Base-by-base conservation (phyloP, 2,888 invertebrate genomes). In the Tortricodes alternella region DNA sequence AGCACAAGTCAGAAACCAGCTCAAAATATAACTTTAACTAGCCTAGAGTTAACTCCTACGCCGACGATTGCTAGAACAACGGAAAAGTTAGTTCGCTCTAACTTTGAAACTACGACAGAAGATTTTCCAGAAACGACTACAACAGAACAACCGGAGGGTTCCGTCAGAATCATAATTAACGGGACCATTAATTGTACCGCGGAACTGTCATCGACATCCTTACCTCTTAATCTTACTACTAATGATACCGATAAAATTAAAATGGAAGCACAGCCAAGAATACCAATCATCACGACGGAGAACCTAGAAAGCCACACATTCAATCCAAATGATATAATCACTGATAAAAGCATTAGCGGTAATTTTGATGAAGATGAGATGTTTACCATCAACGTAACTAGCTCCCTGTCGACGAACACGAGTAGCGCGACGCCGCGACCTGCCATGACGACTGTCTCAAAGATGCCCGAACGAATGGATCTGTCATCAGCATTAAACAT, bases 321-420 rank as follows among this genome's bases (percentile, higher is more conserved):
- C 61, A 75, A 82, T 16, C 76, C 86, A 2, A 76, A 78, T 37
- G 89, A 89, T 29, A 85, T 90, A 7, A 89, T 89, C 27, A 89
- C 89, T 1, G 83, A 89, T 44, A 72, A 81, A 61, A 79, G 66
- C 46, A 65, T 78, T 0, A 69, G 76, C 43, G 80, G 70, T n/a
- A 78, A 66, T n/a, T 85, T 81, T 46, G 86, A 86, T 57, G 92
- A 92, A 15, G 88, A 90, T 61, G 91, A 93, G 64, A 85, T 88
- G 18, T 90, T 92, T 58, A 89, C 91, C 44, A 91, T 92, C 61
- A 92, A 93, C 64, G 92, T 93, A 7, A 92, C 92, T 2, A 91
- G 92, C 65, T 89, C 91, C 32, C 69, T 92, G 35, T 79, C 80
- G 18, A 79, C 87, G 4, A 92, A 92, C 56, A 85, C 87, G 5